Evolutionary conservation across 2,888 invertebrate species (phyloP), one percentile per base, ranked within the genome.

Genomic region (Erebia epiphron): DNA sequence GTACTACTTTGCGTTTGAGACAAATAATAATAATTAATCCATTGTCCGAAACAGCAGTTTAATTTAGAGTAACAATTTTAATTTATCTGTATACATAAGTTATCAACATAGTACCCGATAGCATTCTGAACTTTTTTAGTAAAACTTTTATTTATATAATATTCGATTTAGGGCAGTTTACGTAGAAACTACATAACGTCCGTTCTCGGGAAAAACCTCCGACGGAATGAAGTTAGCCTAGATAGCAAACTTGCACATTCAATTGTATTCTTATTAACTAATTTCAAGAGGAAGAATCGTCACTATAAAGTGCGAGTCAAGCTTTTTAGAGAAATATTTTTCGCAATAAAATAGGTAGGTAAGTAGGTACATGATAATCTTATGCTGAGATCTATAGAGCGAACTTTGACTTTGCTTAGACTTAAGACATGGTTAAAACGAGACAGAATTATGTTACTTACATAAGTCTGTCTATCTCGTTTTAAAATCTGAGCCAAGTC

Each of bases 221-320:
- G 68, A 67, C 61, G 70, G 62, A 71, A 67, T 73, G 75, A 72
- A 70, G 71, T 69, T 71, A 46, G 49, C 26, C 62, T 65, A 21
- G 50, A 52, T 56, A 43, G 14, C 14, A n/a, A 3, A 18, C 52
- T 35, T 35, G 43, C 61, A 1, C 18, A 14, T 3, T 11, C 13
- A 61, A 43, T n/a, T 41, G 8, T 58, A 14, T 14, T 14, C 5
- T 18, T 10, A 5, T 10, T 46, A 46, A 11, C 18, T 18, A 21
- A 62, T 14, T 62, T 21, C 46, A 60, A 16, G 16, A n/a, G 16
- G 35, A 5, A 35, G 35, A 7, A 35, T 35, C 1, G 35, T 7
- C 35, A 35, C 35, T 35, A 35, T 7, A 35, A 35, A 35, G 35
- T 35, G 35, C 35, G 35, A 35, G 7, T 35, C 35, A 35, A 35